Percentiles rank a stretch among this genome's conserved stretches.
phyloP scores from a whole-genome alignment of 2,797 vertebrate genomes.

The Sebastes itinus region DNA sequence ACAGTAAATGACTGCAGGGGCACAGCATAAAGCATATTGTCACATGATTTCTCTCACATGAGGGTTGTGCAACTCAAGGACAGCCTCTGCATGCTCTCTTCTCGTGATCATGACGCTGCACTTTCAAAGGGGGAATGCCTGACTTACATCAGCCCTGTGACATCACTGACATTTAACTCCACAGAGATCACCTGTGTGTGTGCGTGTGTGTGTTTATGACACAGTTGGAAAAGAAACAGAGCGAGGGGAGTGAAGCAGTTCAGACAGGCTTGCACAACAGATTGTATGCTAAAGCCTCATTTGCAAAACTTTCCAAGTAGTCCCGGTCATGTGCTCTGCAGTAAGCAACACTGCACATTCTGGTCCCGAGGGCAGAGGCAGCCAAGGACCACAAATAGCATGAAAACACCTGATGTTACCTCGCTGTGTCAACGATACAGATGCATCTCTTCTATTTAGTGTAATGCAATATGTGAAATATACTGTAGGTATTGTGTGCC shows the following conservation, averaged over 20 bases:
- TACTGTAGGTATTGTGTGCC: too few species aligned
- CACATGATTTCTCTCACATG: conserved; percentile 25
- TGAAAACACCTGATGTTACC: conserved; percentile 3
- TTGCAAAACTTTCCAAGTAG: conserved; percentile 20
- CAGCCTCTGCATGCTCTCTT: background rate
- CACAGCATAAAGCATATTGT: background rate
- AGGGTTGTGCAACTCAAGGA: conserved; percentile 49
- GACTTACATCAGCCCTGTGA: conserved; percentile 57
- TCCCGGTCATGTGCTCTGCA: conserved; percentile 42
- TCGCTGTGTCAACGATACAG: background rate
- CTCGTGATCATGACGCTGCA: conserved; percentile 67
- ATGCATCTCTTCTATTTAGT: background rate
- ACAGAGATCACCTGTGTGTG: conserved; percentile 48
- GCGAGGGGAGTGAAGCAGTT: conserved; percentile 2
- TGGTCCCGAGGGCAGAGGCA: background rate
- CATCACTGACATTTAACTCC: conserved; percentile 49
- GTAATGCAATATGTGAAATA: background rate
- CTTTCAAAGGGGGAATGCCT: conserved; percentile 56
- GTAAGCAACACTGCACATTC: background rate
- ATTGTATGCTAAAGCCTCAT: conserved; percentile 5
- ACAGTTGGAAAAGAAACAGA: conserved; percentile 24
- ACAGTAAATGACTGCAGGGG: background rate
- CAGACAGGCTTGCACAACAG: conserved; percentile 53
- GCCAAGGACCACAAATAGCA: background rate
- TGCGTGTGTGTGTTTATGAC: conserved; percentile 1